phyloP scores from a whole-genome alignment of 2,113 vertebrate genomes.

The Pavo muticus region DNA sequence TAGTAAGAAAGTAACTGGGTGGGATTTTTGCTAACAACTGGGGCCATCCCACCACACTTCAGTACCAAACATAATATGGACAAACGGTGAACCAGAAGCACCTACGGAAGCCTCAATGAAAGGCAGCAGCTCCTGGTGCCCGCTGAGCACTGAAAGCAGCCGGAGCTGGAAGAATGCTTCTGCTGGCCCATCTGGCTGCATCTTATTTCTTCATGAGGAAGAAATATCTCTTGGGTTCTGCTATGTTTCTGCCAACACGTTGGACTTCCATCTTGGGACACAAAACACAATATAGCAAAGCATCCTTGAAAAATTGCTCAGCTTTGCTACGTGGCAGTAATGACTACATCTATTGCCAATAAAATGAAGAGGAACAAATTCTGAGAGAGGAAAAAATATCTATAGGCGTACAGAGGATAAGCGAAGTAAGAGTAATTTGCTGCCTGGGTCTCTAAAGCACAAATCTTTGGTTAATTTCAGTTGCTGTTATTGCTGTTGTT shows the following conservation, averaged over 20 bases:
- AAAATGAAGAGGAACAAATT: constrained; percentile 34
- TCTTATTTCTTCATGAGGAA: neutral
- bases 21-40: neutral
- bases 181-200: neutral
- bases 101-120: neutral
- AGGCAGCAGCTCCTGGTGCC: neutral
- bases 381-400: neutral
- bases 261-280: constrained; percentile 39
- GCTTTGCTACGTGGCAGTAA: constrained; percentile 24
- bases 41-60: neutral
- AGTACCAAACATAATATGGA: neutral
- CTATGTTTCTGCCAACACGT: constrained; percentile 10
- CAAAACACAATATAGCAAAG: constrained; percentile 26
- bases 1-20: accelerated
- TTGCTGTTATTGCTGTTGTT: constrained; percentile 20
- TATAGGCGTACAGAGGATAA: constrained; percentile 8
- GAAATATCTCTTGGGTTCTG: neutral
- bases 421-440: neutral
- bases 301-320: constrained; percentile 27
- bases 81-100: neutral
- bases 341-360: constrained; percentile 31
- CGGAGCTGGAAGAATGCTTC: neutral
- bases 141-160: neutral
- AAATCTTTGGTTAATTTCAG: constrained; percentile 25
- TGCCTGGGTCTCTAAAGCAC: constrained; percentile 13